Conservation (phyloP, 2,797 vertebrate genomes). For the Aldrovandia affinis region DNA sequence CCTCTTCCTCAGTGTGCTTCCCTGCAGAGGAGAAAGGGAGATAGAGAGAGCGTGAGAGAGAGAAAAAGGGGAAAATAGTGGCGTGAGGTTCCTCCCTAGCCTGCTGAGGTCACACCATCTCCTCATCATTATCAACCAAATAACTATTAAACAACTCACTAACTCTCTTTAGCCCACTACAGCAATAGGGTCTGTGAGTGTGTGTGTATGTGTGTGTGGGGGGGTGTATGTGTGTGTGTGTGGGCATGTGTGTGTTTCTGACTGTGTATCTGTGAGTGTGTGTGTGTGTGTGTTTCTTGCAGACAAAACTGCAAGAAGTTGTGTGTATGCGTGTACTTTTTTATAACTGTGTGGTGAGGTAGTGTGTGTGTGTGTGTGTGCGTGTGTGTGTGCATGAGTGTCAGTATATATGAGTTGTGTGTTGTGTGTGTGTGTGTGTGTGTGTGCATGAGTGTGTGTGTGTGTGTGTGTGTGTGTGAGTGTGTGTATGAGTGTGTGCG, state of each 20-base stretch:
- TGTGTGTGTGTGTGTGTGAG: not conserved
- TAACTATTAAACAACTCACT: no score
- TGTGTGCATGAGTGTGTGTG: not conserved
- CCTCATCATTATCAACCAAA: not conserved
- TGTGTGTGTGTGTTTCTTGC: not conserved
- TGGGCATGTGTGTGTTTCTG: not conserved
- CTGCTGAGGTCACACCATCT: not conserved
- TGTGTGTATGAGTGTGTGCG: constrained; percentile 39
- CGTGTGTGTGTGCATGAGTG: not conserved
- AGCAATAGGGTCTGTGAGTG: no score
- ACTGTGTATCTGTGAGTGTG: constrained; percentile 4
- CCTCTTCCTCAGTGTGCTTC: constrained; percentile 92
- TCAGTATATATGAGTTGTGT: not conserved
- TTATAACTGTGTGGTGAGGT: not conserved
- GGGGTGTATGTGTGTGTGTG: not conserved
- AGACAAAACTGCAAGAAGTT: not conserved
- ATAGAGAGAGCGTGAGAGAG: constrained; percentile 40
- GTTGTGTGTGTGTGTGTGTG: not conserved
- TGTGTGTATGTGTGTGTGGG: not conserved
- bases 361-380: not conserved
- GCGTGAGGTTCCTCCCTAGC: not conserved
- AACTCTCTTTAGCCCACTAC: no score
- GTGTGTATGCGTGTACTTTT: not conserved
- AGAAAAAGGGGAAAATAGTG: not conserved
- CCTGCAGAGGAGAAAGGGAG: constrained; percentile 71